Conservation (phyloP, 2,113 vertebrate genomes). For the Notothenia coriiceps region DNA sequence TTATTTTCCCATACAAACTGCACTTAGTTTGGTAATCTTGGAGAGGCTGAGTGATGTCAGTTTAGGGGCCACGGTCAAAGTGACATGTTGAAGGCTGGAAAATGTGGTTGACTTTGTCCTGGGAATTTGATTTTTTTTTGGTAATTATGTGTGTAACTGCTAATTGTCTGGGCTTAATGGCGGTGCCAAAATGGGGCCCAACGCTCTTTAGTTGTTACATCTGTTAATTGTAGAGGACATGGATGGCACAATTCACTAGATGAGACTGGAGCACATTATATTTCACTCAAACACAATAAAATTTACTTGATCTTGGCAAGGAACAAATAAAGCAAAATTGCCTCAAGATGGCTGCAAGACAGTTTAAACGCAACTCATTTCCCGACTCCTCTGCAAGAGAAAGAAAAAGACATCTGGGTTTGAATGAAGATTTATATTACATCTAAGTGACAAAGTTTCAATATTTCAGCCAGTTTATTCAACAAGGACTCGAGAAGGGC, state of each 20-base stretch:
- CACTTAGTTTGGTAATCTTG: constrained; percentile 23
- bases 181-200: constrained; percentile 62
- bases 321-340: constrained; percentile 68
- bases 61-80: constrained; percentile 63
- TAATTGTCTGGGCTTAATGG: constrained; percentile 78
- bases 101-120: constrained; percentile 69
- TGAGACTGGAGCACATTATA: constrained; percentile 70
- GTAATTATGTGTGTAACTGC: constrained; percentile 77
- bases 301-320: constrained; percentile 72
- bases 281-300: constrained; percentile 77
- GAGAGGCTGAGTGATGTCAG: constrained; percentile 47
- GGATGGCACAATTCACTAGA: constrained; percentile 77
- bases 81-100: constrained; percentile 71
- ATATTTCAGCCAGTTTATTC: constrained; percentile 77
- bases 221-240: constrained; percentile 75
- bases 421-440: constrained; percentile 67
- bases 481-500: constrained; percentile 72
- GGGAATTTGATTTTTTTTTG: constrained; percentile 69
- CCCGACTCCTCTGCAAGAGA: constrained; percentile 44
- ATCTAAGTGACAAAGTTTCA: constrained; percentile 78
- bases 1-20: constrained; percentile 50
- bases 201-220: constrained; percentile 66
- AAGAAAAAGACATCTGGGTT: constrained; percentile 31
- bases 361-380: constrained; percentile 74
- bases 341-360: constrained; percentile 63